Evolutionary conservation across 2,797 vertebrate species (phyloP).

Genomic region (Taeniopygia guttata): DNA sequence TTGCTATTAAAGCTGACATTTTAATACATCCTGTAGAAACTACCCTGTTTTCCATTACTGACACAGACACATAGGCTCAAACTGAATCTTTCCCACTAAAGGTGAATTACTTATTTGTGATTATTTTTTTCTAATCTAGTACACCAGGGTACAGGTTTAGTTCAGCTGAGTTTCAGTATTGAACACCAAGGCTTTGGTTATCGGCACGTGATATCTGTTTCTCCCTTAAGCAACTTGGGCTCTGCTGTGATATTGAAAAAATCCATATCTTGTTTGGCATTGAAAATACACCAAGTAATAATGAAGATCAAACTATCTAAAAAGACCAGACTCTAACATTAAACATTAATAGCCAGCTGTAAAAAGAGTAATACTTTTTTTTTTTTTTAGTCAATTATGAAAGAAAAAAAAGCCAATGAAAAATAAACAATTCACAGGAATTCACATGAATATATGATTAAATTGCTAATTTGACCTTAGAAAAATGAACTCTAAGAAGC

Average conservation of each 20-base stretch:
- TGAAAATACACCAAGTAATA: neutral
- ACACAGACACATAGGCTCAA: neutral
- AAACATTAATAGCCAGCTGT: neutral
- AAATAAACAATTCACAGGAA: neutral
- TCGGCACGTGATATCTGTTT: neutral
- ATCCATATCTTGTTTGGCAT: neutral
- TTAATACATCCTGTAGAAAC: neutral
- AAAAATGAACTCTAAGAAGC: neutral
- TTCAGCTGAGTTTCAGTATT: neutral
- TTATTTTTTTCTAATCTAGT: neutral
- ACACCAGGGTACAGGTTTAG: neutral
- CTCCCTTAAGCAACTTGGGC: neutral
- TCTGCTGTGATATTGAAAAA: neutral
- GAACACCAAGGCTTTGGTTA: neutral
- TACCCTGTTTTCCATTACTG: neutral
- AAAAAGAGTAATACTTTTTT: neutral
- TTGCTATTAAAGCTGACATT: neutral
- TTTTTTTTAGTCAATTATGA: neutral
- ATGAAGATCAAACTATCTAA: neutral
- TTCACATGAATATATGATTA: neutral
- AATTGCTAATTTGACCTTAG: neutral
- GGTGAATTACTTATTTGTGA: rapidly evolving
- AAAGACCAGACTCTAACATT: neutral
- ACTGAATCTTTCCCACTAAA: neutral
- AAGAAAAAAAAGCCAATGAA: neutral